Conservation (phyloP, 2,113 vertebrate species). For the Pipra filicauda region DNA sequence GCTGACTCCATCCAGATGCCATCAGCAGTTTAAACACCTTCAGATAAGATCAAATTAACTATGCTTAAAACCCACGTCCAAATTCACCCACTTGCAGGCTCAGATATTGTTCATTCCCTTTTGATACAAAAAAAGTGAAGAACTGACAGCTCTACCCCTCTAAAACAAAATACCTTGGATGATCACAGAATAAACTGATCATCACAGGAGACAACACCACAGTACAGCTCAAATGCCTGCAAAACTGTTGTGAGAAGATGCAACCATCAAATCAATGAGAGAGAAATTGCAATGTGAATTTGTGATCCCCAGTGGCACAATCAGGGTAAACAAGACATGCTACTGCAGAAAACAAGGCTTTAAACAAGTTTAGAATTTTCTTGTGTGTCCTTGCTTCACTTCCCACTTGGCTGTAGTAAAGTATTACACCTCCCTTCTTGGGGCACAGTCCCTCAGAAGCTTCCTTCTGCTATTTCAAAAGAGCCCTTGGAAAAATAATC, state of each 20-base stretch:
- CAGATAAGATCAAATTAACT: conserved; percentile 8
- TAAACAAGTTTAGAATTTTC: not conserved
- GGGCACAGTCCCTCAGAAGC: not conserved
- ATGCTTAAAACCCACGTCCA: not conserved
- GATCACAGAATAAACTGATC: not conserved
- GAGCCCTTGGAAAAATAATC: not conserved
- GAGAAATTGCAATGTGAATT: not conserved
- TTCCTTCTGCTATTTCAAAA: not conserved
- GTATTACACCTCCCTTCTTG: not conserved
- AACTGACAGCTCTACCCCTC: not conserved
- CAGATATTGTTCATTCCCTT: not conserved
- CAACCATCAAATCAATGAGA: not conserved
- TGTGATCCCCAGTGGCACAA: not conserved
- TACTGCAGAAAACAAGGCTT: not conserved
- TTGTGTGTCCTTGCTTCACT: not conserved
- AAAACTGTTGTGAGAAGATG: not conserved
- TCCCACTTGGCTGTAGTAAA: not conserved
- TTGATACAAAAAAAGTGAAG: not conserved
- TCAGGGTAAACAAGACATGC: not conserved
- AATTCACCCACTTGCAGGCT: not conserved
- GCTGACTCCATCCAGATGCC: not conserved
- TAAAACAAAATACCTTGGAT: not conserved
- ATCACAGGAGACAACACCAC: not conserved
- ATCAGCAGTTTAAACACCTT: conserved; percentile 19
- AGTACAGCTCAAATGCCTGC: not conserved